Evolutionary conservation across 2,113 vertebrate species (phyloP).

Genomic region (Todiramphus saurophagus): DNA sequence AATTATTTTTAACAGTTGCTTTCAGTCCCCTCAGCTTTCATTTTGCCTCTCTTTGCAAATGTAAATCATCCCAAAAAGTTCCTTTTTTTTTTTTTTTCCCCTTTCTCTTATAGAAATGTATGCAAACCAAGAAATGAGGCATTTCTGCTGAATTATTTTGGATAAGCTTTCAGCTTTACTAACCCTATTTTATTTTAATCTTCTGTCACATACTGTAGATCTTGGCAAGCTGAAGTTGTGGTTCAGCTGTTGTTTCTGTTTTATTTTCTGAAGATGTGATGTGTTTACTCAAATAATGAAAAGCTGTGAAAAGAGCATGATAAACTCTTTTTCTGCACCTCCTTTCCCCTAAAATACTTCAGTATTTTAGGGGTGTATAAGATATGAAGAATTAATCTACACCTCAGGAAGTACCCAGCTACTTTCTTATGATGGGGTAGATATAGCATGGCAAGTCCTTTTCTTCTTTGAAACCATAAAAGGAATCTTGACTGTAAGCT

Average conservation of each 20-base stretch:
- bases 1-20: background rate
- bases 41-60: background rate
- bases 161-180: constrained; percentile 27
- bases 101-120: background rate
- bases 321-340: background rate
- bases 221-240: constrained; percentile 42
- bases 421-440: background rate
- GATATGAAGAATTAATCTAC: background rate
- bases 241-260: constrained; percentile 61
- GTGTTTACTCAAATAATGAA: constrained; percentile 29
- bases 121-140: background rate
- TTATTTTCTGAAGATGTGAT: constrained; percentile 33
- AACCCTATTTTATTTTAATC: constrained; percentile 44
- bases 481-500: constrained; percentile 22
- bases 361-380: background rate
- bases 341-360: background rate
- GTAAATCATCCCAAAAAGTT: background rate
- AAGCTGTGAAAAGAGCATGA: constrained; percentile 27
- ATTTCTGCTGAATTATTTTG: constrained; percentile 31
- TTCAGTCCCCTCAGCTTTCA: background rate
- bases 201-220: constrained; percentile 17
- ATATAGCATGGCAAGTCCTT: background rate
- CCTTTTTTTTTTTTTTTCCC: background rate
- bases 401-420: background rate
- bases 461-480: constrained; percentile 26